Conservation (phyloP, 2,888 invertebrate species). For the Habrosyne pyritoides region DNA sequence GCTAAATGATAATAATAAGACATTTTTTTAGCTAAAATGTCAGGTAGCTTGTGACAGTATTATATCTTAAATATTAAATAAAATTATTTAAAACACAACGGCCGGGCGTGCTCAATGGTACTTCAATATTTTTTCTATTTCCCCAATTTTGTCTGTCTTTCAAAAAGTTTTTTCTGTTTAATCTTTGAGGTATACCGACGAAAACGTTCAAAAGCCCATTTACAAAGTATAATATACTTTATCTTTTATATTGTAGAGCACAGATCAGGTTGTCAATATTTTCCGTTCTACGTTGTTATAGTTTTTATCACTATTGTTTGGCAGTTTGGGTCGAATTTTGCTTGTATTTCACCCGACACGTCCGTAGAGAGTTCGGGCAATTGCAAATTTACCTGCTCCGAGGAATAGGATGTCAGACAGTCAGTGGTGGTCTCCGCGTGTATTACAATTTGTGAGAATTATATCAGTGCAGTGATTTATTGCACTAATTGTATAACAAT, state of each 20-base stretch:
- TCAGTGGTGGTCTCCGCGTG: slow-evolving; percentile 31
- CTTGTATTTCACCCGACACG: slow-evolving; percentile 45
- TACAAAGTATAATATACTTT: slow-evolving; percentile 45
- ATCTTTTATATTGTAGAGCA: slow-evolving; percentile 40
- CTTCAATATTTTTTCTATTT: slow-evolving; percentile 35
- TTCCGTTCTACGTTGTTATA: slow-evolving; percentile 22
- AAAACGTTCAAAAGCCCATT: slow-evolving; percentile 28
- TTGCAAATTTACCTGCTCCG: slow-evolving; percentile 70
- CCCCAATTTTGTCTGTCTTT: slow-evolving; percentile 38
- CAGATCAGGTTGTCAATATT: slow-evolving; percentile 33
- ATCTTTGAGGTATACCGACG: slow-evolving; percentile 57
- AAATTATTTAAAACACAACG: slow-evolving; percentile 25
- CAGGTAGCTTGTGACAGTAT: background rate
- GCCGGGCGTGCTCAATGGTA: background rate
- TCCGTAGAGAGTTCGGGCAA: slow-evolving; percentile 50
- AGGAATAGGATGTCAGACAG: slow-evolving; percentile 50
- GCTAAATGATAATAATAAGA: background rate
- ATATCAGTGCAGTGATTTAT: slow-evolving; percentile 33
- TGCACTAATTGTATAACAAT: background rate
- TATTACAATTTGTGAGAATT: slow-evolving; percentile 35
- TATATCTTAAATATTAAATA: slow-evolving; percentile 20
- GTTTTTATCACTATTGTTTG: slow-evolving; percentile 35
- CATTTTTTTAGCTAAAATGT: background rate
- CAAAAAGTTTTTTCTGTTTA: slow-evolving; percentile 36
- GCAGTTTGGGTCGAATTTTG: slow-evolving; percentile 47